phyloP scores from a whole-genome alignment of 2,797 vertebrate species.

The Falco biarmicus region DNA sequence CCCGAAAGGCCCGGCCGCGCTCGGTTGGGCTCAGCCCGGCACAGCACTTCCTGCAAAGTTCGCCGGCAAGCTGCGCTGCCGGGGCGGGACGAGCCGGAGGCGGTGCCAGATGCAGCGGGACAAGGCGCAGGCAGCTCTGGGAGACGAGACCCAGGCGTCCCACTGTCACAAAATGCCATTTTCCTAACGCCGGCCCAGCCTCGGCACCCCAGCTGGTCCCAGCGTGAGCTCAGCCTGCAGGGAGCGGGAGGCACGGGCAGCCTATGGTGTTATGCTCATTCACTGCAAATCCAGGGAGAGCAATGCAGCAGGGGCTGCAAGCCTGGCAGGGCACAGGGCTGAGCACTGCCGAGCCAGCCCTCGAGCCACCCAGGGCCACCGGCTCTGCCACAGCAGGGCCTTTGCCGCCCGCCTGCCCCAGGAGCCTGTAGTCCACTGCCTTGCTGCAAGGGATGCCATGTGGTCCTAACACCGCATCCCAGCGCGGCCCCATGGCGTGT shows the following conservation, averaged over 20 bases:
- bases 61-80: not conserved
- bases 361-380: fast-evolving
- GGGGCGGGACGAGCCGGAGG: not conserved
- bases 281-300: not conserved
- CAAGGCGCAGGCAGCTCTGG: fast-evolving
- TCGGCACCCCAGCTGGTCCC: too few species aligned
- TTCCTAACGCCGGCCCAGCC: not conserved
- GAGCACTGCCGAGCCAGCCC: not conserved
- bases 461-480: not conserved
- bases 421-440: too few species aligned
- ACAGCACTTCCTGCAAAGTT: constrained; percentile 25
- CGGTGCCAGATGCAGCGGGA: not conserved
- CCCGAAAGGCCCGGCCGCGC: not conserved
- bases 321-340: not conserved
- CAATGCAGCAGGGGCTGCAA: not conserved
- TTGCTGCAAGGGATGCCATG: too few species aligned
- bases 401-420: too few species aligned
- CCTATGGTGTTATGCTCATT: not conserved
- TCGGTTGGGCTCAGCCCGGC: not conserved
- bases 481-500: not conserved
- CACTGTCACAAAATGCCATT: not conserved
- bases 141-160: fast-evolving
- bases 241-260: not conserved
- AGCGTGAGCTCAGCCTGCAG: not conserved
- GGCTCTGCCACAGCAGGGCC: not conserved